phyloP scores from a whole-genome alignment of 1,140 invertebrate species.

The Drosophila kohkoa region DNA sequence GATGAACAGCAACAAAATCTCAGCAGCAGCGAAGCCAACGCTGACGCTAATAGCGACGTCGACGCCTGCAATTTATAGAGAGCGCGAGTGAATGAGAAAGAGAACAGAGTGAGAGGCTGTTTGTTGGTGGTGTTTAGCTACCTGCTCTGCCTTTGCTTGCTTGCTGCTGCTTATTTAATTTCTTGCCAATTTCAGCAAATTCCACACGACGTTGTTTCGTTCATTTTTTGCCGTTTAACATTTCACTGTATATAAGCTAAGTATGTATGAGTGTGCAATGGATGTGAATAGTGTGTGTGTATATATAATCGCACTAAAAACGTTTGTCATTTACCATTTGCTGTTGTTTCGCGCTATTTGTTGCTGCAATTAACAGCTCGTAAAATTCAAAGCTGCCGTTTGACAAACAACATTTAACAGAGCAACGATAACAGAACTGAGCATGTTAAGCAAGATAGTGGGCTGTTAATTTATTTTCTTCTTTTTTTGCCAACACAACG shows the following conservation, averaged over 20 bases:
- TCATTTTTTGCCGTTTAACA: conserved; percentile 53
- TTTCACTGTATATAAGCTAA: conserved; percentile 26
- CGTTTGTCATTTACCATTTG: conserved; percentile 9
- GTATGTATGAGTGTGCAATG: not conserved
- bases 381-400: conserved; percentile 34
- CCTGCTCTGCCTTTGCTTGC: conserved; percentile 34
- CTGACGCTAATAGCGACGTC: conserved; percentile 38
- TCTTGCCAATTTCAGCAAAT: conserved; percentile 76
- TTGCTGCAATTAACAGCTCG: conserved; percentile 40
- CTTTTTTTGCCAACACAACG: conserved; percentile 26
- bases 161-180: conserved; percentile 34
- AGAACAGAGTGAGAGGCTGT: conserved; percentile 16
- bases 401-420: conserved; percentile 44
- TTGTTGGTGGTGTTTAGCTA: conserved; percentile 14
- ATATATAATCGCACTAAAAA: conserved; percentile 16
- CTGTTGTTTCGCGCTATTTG: conserved; percentile 16
- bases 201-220: conserved; percentile 64
- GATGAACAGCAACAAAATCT: conserved; percentile 30
- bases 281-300: not conserved
- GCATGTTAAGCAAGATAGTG: conserved; percentile 37
- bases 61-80: conserved; percentile 35
- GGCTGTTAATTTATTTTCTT: conserved; percentile 31
- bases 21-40: conserved; percentile 20
- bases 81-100: conserved; percentile 17
- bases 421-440: conserved; percentile 40